Conservation (phyloP, 2,113 vertebrate species). For the Tricholaema leucomelas region DNA sequence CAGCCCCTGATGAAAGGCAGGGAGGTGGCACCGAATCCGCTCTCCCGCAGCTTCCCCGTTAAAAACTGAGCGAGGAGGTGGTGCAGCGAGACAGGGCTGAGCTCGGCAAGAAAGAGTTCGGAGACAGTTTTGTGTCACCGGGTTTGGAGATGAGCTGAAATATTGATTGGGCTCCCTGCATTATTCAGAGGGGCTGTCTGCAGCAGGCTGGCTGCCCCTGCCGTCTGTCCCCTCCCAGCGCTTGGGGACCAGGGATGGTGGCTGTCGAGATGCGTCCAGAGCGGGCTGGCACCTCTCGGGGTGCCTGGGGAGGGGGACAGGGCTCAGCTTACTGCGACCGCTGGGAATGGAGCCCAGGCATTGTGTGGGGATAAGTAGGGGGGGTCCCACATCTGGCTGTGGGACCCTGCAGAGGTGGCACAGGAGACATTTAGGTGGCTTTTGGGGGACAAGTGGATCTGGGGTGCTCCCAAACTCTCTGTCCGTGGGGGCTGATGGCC, state of each 20-base stretch:
- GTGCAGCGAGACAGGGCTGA: not conserved
- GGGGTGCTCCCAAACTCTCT: not conserved
- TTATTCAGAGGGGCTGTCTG: slow-evolving; percentile 19
- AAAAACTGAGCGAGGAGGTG: slow-evolving; percentile 35
- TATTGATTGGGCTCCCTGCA: slow-evolving; percentile 13
- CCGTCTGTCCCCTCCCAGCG: rapidly evolving
- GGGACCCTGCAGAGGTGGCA: rapidly evolving
- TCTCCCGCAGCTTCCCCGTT: slow-evolving; percentile 32
- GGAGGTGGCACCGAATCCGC: slow-evolving; percentile 6
- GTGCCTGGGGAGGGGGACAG: not conserved
- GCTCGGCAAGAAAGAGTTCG: not conserved
- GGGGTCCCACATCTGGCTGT: rapidly evolving
- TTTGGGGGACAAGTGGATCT: not conserved
- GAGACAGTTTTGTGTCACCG: slow-evolving; percentile 58
- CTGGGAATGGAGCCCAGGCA: not conserved
- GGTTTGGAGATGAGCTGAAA: slow-evolving; percentile 45
- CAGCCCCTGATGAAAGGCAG: slow-evolving; percentile 26
- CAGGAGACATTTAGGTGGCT: not conserved
- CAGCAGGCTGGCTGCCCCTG: rapidly evolving
- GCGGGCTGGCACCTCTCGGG: not conserved
- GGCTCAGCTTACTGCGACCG: not conserved
- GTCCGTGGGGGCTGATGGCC: rapidly evolving
- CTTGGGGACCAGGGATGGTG: not conserved
- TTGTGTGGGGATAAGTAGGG: rapidly evolving
- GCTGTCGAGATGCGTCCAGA: not conserved